Evolutionary conservation across 1,140 invertebrate species (phyloP), one percentile per base, ranked within the genome.

Genomic region (Dinothrombium tinctorium): DNA sequence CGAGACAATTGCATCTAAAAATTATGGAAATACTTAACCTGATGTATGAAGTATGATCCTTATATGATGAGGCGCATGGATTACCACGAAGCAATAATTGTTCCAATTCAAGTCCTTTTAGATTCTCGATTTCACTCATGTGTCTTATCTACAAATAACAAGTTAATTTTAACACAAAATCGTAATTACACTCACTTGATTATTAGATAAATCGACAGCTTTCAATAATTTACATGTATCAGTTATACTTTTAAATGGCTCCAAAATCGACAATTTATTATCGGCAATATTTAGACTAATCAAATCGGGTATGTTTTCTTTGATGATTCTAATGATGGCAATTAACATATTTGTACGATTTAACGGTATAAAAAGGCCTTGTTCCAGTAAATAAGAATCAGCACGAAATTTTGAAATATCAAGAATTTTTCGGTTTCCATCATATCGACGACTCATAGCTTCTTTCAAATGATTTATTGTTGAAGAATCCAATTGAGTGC

Each of bases 151-250:
- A 8, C 3, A 49, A 31, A 44, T 21, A 31, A 17, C 11, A 33
- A 35, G 23, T 14, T 40, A 4, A 40, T 11, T 32, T 43, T 14
- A 31, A 32, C 29, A 41, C 11, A 44, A 20, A 46, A 40, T 42
- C 22, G 21, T 24, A 44, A 24, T 39, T 32, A 9, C 5, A 37
- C 15, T 66, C 59, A 87, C 80, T 63, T 69, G 74, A 54, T 89
- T 90, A 47, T 80, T 72, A 3, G 68, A 70, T 43, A 89, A 55
- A 54, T 84, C 73, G 2, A 90, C 60, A 41, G 77, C 73, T 53
- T 76, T 80, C 2, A 90, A 56, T 48, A 71, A 65, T 5, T 72
- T 65, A 43, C 81, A 65, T 43, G 73, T 74, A 17, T 62, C 60
- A 5, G 61, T 54, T 5, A 80, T 48, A 3, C 64, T 56, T 45